Conservation (phyloP, 2,113 vertebrate genomes). For the Cyphomyrus discorhynchus region DNA sequence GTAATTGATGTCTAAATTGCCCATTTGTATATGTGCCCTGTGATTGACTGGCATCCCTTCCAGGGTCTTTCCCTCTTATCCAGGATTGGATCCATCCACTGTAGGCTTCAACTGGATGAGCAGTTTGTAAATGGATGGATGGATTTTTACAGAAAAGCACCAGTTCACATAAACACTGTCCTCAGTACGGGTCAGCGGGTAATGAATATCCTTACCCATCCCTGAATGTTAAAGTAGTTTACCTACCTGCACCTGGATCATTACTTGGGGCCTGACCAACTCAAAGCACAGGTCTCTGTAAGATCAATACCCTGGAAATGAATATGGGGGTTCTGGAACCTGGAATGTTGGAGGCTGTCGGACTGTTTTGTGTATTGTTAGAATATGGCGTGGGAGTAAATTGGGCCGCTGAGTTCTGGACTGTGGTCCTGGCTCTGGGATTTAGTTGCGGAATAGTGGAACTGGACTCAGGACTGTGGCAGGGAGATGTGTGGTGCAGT, state of each 20-base stretch:
- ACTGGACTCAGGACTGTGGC: not conserved
- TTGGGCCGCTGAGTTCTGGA: not conserved
- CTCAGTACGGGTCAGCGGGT: not conserved
- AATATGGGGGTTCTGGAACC: not conserved
- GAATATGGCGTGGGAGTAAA: not conserved
- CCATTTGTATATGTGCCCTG: not conserved
- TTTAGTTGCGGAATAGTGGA: not conserved
- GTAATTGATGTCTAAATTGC: not conserved
- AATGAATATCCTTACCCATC: not conserved
- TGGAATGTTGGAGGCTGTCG: not conserved
- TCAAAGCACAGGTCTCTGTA: not conserved
- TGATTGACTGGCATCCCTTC: not conserved
- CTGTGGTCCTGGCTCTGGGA: not conserved
- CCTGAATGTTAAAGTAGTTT: not conserved
- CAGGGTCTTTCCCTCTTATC: not conserved
- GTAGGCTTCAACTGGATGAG: not conserved
- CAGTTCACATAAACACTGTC: not conserved
- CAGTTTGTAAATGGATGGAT: not conserved
- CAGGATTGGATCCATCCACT: not conserved
- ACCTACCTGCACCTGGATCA: not conserved
- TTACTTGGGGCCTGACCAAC: not conserved
- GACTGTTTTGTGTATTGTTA: conserved; percentile 1
- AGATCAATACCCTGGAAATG: not conserved
- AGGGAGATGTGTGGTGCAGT: not conserved
- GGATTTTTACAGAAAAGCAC: not conserved